These are phyloP conservation scores for Notarius lentiginosus DNA, from an alignment of 2,113 vertebrate genomes.

Conservation along the genomic window DNA sequence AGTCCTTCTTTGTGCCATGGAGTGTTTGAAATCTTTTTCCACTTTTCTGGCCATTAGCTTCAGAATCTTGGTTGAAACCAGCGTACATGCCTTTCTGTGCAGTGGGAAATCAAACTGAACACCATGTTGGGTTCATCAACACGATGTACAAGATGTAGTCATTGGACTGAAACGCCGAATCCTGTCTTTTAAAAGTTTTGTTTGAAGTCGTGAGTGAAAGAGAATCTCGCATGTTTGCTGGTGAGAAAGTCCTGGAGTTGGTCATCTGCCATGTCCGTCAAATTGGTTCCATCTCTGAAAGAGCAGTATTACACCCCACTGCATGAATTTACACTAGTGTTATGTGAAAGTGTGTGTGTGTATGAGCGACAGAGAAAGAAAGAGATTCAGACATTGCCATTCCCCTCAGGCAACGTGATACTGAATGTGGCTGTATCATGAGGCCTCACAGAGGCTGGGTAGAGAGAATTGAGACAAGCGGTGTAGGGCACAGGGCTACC, in stretches of 20 bases:
- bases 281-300: not conserved
- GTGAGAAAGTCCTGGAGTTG: not conserved
- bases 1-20: not conserved
- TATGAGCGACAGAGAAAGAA: slow-evolving; percentile 10
- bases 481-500: slow-evolving; percentile 55
- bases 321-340: not conserved
- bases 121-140: not conserved
- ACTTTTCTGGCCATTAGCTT: not conserved
- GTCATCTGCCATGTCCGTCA: not conserved
- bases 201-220: not conserved
- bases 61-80: not conserved
- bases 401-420: not conserved
- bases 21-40: not conserved
- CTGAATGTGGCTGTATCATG: slow-evolving; percentile 48
- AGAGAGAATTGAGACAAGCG: slow-evolving; percentile 50
- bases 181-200: not conserved
- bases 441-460: slow-evolving; percentile 28
- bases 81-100: not conserved
- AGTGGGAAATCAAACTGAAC: not conserved
- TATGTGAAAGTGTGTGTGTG: not conserved
- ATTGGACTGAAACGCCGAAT: not conserved
- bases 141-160: not conserved
- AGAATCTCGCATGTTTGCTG: not conserved
- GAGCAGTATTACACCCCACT: not conserved
- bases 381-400: slow-evolving; percentile 8